Evolutionary conservation across 2,113 vertebrate genomes (phyloP), one percentile per base, ranked within the genome.

Genomic region (Scomber colias): DNA sequence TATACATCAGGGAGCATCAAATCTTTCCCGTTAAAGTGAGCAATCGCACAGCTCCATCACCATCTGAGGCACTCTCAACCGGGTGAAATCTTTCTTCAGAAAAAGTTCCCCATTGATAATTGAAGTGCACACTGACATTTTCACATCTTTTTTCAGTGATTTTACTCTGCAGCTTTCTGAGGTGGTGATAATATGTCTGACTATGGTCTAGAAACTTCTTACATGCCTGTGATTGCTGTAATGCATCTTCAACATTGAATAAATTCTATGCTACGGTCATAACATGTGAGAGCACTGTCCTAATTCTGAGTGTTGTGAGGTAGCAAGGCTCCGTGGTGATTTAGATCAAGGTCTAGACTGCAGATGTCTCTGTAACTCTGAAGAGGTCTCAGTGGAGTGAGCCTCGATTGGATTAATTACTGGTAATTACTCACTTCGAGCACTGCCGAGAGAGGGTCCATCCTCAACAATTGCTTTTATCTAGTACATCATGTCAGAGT

Each of bases 321-420:
- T 3, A 51, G 49, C 19, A 3, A 61, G 46, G 56, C 71, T 49
- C 69, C 15, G 27, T 24, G 49, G 73, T 73, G 87, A 87, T 87
- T 90, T 89, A 87, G 88, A 90, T 85, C 63, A 81, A 80, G 85
- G 77, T 78, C 79, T 84, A 80, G 75, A 76, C 87, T 83, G 72
- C 68, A 89, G 84, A 86, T 83, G 81, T 85, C 79, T 83, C 62
- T 71, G 76, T 83, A 84, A 85, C 86, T 86, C 84, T 83, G 79
- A 72, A 55, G 71, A 77, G 57, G 73, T 90, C 88, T 90, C 89
- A 15, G 71, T 35, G 79, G 90, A 91, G 59, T 19, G 71, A 74
- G 84, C 62, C 83, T 92, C 73, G 40, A 72, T 83, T 90, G 84
- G 83, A 89, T 87, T 90, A 89, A 92, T 92, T 90, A 90, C 77